These are phyloP conservation scores for Shinisaurus crocodilurus DNA, from an alignment of 2,113 vertebrate species.

Conservation along the genomic window DNA sequence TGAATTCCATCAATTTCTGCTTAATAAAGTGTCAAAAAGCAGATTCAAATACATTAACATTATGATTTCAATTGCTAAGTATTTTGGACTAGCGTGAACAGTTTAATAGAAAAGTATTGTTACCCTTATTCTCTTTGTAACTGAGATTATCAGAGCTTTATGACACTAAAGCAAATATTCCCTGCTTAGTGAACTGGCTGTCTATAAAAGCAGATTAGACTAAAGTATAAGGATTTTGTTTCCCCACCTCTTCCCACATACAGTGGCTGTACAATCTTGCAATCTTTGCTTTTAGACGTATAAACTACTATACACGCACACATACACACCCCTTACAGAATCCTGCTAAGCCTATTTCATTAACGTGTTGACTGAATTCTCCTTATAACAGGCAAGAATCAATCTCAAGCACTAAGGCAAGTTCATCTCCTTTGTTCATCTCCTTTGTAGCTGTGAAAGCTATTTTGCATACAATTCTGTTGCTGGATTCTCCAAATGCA, in stretches of 20 bases:
- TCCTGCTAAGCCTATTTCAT: not conserved
- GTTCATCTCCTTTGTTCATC: not conserved
- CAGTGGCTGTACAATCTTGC: not conserved
- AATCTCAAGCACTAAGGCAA: too few relatives aligned
- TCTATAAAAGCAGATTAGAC: slow-evolving; percentile 1
- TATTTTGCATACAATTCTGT: not conserved
- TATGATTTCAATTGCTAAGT: not conserved
- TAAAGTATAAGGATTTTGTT: not conserved
- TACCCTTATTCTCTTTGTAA: not conserved
- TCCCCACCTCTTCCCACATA: not conserved
- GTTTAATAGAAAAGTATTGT: not conserved
- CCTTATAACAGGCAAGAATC: too few relatives aligned
- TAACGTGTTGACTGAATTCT: not conserved
- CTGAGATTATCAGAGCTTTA: not conserved
- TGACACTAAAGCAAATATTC: not conserved
- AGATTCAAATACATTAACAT: not conserved
- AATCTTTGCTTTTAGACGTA: not conserved
- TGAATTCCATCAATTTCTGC: not conserved
- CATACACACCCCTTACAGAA: not conserved
- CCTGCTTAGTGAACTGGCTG: not conserved
- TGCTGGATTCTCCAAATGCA: not conserved
- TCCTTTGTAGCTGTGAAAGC: not conserved
- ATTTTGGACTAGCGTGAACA: not conserved
- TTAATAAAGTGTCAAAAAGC: not conserved
- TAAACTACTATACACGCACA: not conserved